Percentiles rank a stretch among this genome's conserved stretches.
Conservation (phyloP, 2,888 invertebrate species). For the Melipona beecheii region DNA sequence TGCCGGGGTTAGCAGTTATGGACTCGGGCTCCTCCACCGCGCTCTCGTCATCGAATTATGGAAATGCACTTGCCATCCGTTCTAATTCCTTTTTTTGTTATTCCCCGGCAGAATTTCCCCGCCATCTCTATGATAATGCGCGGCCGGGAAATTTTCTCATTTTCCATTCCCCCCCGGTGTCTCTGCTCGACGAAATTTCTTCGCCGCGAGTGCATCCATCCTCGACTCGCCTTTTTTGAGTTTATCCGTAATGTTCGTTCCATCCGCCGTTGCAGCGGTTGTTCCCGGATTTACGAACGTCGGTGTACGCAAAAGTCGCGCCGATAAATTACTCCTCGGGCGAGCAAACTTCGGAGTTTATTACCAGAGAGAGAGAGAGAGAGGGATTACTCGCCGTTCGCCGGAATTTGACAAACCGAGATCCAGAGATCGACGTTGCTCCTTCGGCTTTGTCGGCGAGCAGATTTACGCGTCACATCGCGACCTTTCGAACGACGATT, state of each 20-base stretch:
- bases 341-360: conserved; percentile 11
- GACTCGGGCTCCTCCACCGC: background rate
- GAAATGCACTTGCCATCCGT: conserved; percentile 66
- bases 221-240: conserved; percentile 9
- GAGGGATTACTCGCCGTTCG: background rate
- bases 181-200: conserved; percentile 14
- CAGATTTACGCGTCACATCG: conserved; percentile 1
- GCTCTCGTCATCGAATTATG: conserved; percentile 69
- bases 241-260: conserved; percentile 32
- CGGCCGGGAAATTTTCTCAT: conserved; percentile 54
- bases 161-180: too few relatives aligned
- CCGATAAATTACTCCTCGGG: conserved; percentile 13
- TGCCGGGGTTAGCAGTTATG: background rate
- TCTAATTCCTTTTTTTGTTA: conserved; percentile 71
- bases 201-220: conserved; percentile 35
- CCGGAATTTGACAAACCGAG: conserved; percentile 8
- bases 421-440: background rate
- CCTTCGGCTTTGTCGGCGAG: background rate
- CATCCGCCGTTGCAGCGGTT: conserved; percentile 6
- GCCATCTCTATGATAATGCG: conserved; percentile 71
- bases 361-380: conserved; percentile 13
- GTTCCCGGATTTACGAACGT: conserved; percentile 29
- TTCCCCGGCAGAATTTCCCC: conserved; percentile 65
- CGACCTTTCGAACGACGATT: too few relatives aligned
- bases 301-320: conserved; percentile 22